These are phyloP conservation scores for Noctuana brunneofusca DNA, from an alignment of 2,888 invertebrate species.

Conservation along the genomic window DNA sequence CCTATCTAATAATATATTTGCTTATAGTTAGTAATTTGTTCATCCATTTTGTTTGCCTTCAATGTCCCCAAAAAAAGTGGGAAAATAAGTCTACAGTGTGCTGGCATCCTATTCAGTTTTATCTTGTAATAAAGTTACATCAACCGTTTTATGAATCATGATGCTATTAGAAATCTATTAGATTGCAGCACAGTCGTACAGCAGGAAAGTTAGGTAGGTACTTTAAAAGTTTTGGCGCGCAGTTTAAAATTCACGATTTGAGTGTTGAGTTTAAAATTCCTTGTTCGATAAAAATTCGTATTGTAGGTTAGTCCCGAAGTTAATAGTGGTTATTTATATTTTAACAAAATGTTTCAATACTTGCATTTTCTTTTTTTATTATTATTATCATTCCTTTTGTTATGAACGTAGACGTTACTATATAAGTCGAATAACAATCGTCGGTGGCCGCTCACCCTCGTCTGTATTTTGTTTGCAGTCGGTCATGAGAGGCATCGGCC, in stretches of 20 bases:
- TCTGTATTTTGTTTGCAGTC: slow-evolving; percentile 64
- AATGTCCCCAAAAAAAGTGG: too few species aligned
- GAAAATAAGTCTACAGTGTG: too few species aligned
- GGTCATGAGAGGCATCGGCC: slow-evolving; percentile 54
- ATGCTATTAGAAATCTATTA: too few species aligned
- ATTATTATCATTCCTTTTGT: slow-evolving; percentile 58
- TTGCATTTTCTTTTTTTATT: slow-evolving; percentile 62
- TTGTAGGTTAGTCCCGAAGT: not conserved
- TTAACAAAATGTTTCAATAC: slow-evolving; percentile 57
- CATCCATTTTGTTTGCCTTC: too few species aligned
- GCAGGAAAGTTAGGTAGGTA: not conserved
- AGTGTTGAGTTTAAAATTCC: too few species aligned
- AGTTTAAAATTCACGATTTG: too few species aligned
- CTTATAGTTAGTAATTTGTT: too few species aligned
- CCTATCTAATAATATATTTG: too few species aligned
- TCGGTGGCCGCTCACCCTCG: slow-evolving; percentile 63
- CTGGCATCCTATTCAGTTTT: too few species aligned
- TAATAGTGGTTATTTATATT: slow-evolving; percentile 48
- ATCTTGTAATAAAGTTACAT: too few species aligned
- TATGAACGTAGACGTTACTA: slow-evolving; percentile 58
- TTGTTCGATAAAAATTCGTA: too few species aligned
- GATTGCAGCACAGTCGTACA: not conserved
- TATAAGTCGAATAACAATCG: slow-evolving; percentile 72
- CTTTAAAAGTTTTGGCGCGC: not conserved
- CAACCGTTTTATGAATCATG: too few species aligned